A percentile compares a stretch with the other conserved stretches of the same genome.
Evolutionary conservation across 1,140 invertebrate species (phyloP).

Genomic region (Phymorhynchus buccinoides): DNA sequence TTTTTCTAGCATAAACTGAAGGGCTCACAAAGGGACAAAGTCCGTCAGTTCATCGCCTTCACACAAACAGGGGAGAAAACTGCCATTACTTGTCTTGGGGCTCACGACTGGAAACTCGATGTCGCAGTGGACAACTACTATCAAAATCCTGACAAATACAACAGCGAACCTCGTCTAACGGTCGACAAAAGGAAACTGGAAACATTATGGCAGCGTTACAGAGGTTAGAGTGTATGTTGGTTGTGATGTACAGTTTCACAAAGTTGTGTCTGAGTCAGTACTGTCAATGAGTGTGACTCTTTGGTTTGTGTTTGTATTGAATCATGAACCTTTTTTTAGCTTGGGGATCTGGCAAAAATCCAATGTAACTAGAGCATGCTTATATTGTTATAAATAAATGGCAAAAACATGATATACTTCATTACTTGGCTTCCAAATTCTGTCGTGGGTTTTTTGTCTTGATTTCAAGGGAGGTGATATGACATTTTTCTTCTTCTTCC

Average conservation of each 20-base stretch:
- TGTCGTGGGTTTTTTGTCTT: no score
- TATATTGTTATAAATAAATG: no score
- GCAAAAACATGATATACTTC: no score
- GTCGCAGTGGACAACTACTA: constrained; percentile 97
- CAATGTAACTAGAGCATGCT: no score
- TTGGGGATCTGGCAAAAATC: no score
- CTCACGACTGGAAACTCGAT: constrained; percentile 98
- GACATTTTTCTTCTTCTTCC: no score
- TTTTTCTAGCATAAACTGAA: constrained; percentile 89
- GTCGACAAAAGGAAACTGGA: constrained; percentile 94
- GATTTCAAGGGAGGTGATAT: no score
- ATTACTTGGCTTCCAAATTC: no score
- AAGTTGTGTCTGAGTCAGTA: no score
- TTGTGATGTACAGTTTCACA: no score
- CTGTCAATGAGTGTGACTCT: no score
- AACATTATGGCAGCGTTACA: constrained; percentile 89
- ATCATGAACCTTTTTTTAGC: not conserved
- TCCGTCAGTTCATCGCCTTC: constrained; percentile 92
- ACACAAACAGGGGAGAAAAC: constrained; percentile 96
- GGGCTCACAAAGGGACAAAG: constrained; percentile 96
- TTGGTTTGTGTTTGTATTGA: no score
- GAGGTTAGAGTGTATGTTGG: constrained; percentile 79
- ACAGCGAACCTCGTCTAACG: constrained; percentile 78
- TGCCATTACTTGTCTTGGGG: constrained; percentile 91
- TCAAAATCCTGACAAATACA: constrained; percentile 87